Conservation (phyloP, 23 tunicate species). For the Styela clava region DNA sequence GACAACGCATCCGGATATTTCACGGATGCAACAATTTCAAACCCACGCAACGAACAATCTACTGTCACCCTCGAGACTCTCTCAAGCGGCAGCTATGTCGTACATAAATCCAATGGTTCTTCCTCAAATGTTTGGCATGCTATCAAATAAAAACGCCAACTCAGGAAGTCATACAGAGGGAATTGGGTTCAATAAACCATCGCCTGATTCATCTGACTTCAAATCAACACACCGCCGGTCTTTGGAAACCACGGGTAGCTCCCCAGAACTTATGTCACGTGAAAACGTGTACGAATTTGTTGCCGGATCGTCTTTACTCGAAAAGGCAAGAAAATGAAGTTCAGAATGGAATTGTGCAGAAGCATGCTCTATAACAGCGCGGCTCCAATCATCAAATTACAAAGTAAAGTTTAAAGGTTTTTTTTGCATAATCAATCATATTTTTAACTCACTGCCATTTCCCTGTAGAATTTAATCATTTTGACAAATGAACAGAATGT, state of each 20-base stretch:
- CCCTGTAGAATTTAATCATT: not conserved
- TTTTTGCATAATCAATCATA: not conserved
- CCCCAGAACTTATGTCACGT: not conserved
- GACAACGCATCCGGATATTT: conserved; percentile 15
- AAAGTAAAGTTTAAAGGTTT: not conserved
- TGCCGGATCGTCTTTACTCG: not conserved
- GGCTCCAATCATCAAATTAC: too few species aligned
- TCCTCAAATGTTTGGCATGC: conserved; percentile 3
- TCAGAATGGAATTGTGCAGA: too few species aligned
- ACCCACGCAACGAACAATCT: not conserved
- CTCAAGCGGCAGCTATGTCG: conserved; percentile 5
- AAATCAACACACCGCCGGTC: not conserved
- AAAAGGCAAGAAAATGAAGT: too few species aligned
- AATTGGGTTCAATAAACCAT: not conserved
- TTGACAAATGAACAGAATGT: not conserved
- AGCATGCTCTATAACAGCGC: too few species aligned
- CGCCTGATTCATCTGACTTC: not conserved
- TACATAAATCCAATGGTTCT: conserved; percentile 4
- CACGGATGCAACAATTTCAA: not conserved
- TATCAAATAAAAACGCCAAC: not conserved
- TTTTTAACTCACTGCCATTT: not conserved
- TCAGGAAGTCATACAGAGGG: not conserved
- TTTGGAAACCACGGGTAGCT: not conserved
- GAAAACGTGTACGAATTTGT: not conserved
- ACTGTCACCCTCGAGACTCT: not conserved